Base-by-base conservation (phyloP, 2,888 invertebrate genomes). In the Eupithecia inturbata region DNA sequence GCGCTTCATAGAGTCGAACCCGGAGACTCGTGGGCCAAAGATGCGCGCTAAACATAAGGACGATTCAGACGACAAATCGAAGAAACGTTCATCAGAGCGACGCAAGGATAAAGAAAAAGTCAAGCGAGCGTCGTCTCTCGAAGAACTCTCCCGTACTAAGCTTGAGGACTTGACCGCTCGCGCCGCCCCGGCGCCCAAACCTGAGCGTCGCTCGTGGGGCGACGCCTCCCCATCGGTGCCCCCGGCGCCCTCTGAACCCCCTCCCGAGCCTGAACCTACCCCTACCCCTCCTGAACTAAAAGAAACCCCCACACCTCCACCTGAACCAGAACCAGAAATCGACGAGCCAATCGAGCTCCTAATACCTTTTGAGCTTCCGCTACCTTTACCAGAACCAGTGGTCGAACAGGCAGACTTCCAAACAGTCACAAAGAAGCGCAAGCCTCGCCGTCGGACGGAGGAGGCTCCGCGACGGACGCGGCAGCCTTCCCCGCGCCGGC, bases 381-480 rank as follows among this genome's bases (percentile, higher is more conserved):
- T 68, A 14, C 71, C 75, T 5, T 94, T 81, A 74, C 90, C 79
- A 19, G 75, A 75, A 3, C 72, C 75, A 22, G 49, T 73, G 1
- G 64, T 74, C 0, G 96, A 96, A 88, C 95, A 95, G 70, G 95
- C 96, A 16, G 98, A 97, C 85, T 98, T 97, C 92, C 96, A 97
- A 88, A 97, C 97, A 70, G 98, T 98, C 70, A 97, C 96, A 74
- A 98, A 97, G 87, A 97, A 97, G 88, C 97, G 97, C 89, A 96
- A 96, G 86, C 96, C 96, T 84, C 97, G 97, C 84, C 97, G 97
- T 85, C 96, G 96, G 82, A 89, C 93, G 80, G 95, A 95, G 85
- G 95, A 94, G 71, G 85, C 87, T 75, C 86, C 84, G 79, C 81
- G 85, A 70, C 82, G 87, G 80, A 77, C 87, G 53, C 88, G 85